Percentiles rank a stretch among this genome's conserved stretches.
Conservation (phyloP, 2,797 vertebrate species). For the Myripristis murdjan region DNA sequence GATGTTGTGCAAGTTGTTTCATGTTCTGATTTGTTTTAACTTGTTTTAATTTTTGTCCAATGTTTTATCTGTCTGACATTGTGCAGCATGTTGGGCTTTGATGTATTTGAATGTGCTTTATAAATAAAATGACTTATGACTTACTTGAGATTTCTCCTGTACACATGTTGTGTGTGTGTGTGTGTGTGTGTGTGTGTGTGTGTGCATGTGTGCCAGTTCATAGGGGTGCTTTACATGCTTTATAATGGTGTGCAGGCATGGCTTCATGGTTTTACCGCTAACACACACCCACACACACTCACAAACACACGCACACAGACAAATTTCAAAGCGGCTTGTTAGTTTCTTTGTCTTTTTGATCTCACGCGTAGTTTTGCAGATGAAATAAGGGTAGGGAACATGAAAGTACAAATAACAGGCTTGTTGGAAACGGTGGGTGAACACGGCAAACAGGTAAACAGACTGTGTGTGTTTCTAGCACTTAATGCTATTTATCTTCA, state of each 20-base stretch:
- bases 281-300: not conserved
- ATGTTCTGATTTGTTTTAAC: too few species aligned
- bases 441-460: conserved; percentile 67
- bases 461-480: conserved; percentile 41
- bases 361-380: conserved; percentile 52
- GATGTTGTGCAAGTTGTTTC: too few species aligned
- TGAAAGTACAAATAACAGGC: conserved; percentile 67
- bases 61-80: too few species aligned
- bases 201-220: not conserved
- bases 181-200: conserved; percentile 2
- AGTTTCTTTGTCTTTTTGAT: conserved; percentile 68
- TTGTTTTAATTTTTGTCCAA: too few species aligned
- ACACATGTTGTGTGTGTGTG: not conserved
- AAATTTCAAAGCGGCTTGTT: conserved; percentile 49
- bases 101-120: too few species aligned
- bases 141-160: too few species aligned
- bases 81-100: too few species aligned
- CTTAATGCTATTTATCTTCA: conserved; percentile 61
- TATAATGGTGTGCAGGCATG: not conserved
- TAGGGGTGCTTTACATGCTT: not conserved
- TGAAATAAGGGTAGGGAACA: conserved; percentile 67
- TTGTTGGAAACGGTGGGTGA: conserved; percentile 59
- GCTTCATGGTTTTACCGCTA: not conserved
- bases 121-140: too few species aligned
- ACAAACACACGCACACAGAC: not conserved